Base-by-base conservation (phyloP, 2,113 vertebrate species). In the Periophthalmodon schlosseri region DNA sequence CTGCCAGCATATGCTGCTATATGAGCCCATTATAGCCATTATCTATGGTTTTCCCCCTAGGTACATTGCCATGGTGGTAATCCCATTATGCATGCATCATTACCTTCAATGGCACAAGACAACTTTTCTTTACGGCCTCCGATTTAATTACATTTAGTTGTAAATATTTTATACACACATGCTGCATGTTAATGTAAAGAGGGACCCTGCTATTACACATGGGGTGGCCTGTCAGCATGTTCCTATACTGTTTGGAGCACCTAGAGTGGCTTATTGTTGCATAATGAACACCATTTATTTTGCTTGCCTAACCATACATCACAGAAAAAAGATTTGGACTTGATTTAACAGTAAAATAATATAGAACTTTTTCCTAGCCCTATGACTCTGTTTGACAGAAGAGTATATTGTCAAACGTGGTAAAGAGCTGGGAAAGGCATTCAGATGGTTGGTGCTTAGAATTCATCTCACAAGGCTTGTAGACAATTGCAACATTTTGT, bases 51-150 rank as follows among this genome's bases (percentile, higher is more conserved):
- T 81, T 68, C 44, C 89, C 91, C 88, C 72, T 80, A 93, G 88
- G 91, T 93, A 90, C 76, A 58, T 72, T 68, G 54, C 77, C 78
- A 73, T 82, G 72, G 76, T 87, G 79, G 68, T 91, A 92, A 93
- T 93, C 90, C 91, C 87, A 90, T 88, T 83, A 88, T 73, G 60
- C 86, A 92, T 90, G 91, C 91, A 91, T 92, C 92, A 93, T 93
- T 93, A 92, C 89, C 87, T 92, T 89, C 85, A 89, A 86, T 91
- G 81, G 88, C 84, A 88, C 80, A 86, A 88, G 85, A 88, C 85
- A 73, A 82, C 82, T 92, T 91, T 91, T 81, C 87, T 91, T 87
- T 89, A 88, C 75, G 75, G 77, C 80, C 80, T 63, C 63, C 57
- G 33, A 75, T 93, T 92, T 88, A 91, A 93, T 94, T 90, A 89